Evolutionary conservation across 2,113 vertebrate genomes (phyloP), one percentile per base, ranked within the genome.

Genomic region (Antigone vipio): DNA sequence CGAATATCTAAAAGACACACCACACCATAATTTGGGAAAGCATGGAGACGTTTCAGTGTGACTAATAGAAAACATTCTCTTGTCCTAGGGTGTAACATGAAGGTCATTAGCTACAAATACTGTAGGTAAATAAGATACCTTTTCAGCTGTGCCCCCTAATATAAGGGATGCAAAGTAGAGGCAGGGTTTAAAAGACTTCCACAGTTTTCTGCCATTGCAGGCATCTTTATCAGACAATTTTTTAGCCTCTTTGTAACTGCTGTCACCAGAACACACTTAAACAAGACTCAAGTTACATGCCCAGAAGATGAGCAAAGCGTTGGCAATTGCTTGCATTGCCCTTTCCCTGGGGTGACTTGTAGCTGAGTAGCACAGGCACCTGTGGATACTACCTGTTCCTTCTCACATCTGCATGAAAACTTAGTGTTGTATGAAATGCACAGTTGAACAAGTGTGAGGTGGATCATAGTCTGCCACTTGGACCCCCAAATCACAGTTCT

Each of bases 401-500:
- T 63, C 38, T 40, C 27, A 1, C 0, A 0, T 18, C 78, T 38
- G 8, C 6, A 0, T 10, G 27, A 76, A 17, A 19, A 9, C 35
- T 34, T 19, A 6, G 26, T 15, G 18, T 6, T 88, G 23, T 66
- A 53, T 49, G 32, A 90, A 88, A 45, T 34, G 32, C 14, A 12
- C 38, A 26, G 24, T n/a, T 40, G 64, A 81, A 75, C 10, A n/a
- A 45, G 20, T 4, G 66, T 10, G 19, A 64, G 40, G 21, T 19
- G 35, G 49, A 17, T 12, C 13, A 17, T 5, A 15, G 3, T 10
- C 45, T 83, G 45, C 50, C 26, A 2, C 27, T 40, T 52, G 44
- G 59, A 27, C 5, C 32, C 13, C 15, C 50, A 81, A 35, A 50
- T 50, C 76, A 50, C 8, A 18, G 5, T 49, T 50, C 11, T 76